Conservation (phyloP, 1,140 invertebrate genomes). For the Cydia pomonella region DNA sequence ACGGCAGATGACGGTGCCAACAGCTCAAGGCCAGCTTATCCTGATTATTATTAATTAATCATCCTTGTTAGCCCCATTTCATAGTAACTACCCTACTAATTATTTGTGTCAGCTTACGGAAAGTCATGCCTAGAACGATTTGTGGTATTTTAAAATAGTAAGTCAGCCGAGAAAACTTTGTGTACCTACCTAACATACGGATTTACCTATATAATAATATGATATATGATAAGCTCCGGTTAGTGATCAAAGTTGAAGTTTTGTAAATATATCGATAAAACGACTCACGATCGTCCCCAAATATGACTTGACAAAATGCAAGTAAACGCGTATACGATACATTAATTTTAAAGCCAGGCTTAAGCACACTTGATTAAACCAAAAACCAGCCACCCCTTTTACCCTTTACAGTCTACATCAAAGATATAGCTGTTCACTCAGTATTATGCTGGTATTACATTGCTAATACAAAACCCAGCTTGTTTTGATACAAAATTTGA, state of each 20-base stretch:
- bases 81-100: neutral
- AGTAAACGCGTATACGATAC: neutral
- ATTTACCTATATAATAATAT: no score
- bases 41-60: neutral
- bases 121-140: neutral
- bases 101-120: neutral
- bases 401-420: neutral
- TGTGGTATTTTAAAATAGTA: neutral
- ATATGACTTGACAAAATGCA: neutral
- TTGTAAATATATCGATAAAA: no score
- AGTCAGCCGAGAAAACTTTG: no score
- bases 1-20: constrained; percentile 1
- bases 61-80: neutral
- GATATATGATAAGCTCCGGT: no score
- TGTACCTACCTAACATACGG: no score
- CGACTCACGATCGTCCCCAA: neutral
- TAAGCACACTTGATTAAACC: constrained; percentile 17
- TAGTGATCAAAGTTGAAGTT: no score
- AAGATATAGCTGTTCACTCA: neutral
- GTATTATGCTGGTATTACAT: neutral
- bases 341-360: constrained; percentile 9
- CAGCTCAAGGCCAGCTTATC: neutral
- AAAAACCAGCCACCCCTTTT: constrained; percentile 5
- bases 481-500: neutral
- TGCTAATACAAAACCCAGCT: neutral